Percentiles rank a stretch among this genome's conserved stretches.
Conservation (phyloP, 1,140 invertebrate genomes). For the Drosophila erecta region DNA sequence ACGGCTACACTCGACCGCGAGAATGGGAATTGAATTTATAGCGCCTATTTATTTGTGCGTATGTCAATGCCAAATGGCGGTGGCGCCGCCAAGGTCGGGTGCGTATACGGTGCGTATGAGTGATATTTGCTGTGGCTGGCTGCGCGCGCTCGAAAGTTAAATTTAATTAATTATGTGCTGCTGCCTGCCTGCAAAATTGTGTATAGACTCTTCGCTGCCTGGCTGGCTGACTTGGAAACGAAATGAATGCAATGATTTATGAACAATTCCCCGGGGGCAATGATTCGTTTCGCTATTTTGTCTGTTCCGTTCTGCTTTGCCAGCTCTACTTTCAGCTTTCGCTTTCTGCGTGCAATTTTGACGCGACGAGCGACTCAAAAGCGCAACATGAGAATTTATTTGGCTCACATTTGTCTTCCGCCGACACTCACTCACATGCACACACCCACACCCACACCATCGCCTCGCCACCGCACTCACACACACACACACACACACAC, state of each 20-base stretch:
- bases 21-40: conserved; percentile 69
- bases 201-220: conserved; percentile 2
- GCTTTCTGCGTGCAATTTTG: conserved; percentile 66
- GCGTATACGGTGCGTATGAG: conserved; percentile 67
- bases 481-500: conserved; percentile 18
- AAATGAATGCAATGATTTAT: conserved; percentile 76
- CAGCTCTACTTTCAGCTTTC: conserved; percentile 5
- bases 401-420: conserved; percentile 76
- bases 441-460: conserved; percentile 19
- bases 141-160: conserved; percentile 56
- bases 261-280: conserved; percentile 17
- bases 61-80: conserved; percentile 68
- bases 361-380: conserved; percentile 64
- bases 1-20: conserved; percentile 14
- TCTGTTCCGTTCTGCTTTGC: conserved; percentile 5
- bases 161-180: conserved; percentile 79
- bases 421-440: conserved; percentile 41
- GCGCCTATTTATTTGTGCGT: conserved; percentile 72
- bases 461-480: background rate
- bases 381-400: conserved; percentile 82
- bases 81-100: conserved; percentile 34
- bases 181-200: conserved; percentile 44
- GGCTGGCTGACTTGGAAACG: conserved; percentile 27
- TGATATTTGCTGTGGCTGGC: conserved; percentile 52
- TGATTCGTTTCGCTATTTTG: conserved; percentile 33